Evolutionary conservation across 2,113 vertebrate genomes (phyloP), one percentile per base, ranked within the genome.

Genomic region (Sorex araneus): DNA sequence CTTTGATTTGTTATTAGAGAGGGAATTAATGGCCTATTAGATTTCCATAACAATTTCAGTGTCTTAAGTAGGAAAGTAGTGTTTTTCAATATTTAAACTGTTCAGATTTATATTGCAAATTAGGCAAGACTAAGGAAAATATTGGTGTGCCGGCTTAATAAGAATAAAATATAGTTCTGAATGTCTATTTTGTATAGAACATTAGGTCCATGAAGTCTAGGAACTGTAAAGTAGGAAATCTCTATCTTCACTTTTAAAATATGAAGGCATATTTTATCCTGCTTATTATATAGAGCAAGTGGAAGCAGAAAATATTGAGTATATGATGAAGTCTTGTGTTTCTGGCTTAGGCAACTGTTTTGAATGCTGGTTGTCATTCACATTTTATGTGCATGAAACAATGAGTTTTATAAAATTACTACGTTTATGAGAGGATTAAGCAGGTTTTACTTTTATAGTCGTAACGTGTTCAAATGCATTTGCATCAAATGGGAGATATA

Each of bases 381-480:
- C 8, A n/a, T 54, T 88, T 94, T 91, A 90, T 96, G 91, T 93
- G 77, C 80, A 85, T 78, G 87, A 92, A 96, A 84, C 84, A 93
- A 40, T 71, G 87, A 89, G 93, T 94, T 94, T 97, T 96, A 94
- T 96, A 92, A 96, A 97, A 85, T 50, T 96, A 78, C 28, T 30
- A 86, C 84, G 66, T 97, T 97, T 95, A 94, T 84, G 40, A 89
- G 84, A 92, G 34, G 93, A 87, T 94, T 96, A 97, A 97, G 94
- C 89, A 95, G 50, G 36, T 92, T 96, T 91, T 84, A 60, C 84
- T 95, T 96, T 83, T 95, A 89, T 71, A 36, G 10, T 81, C 96
- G 79, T 95, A 95, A 95, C 18, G 18, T 89, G 94, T 92, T 80
- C 78, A 94, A 97, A 95, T 88, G 5, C 93, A 13, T 82, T 97